Conservation (phyloP, 1,140 invertebrate genomes). For the Nymphalis io region DNA sequence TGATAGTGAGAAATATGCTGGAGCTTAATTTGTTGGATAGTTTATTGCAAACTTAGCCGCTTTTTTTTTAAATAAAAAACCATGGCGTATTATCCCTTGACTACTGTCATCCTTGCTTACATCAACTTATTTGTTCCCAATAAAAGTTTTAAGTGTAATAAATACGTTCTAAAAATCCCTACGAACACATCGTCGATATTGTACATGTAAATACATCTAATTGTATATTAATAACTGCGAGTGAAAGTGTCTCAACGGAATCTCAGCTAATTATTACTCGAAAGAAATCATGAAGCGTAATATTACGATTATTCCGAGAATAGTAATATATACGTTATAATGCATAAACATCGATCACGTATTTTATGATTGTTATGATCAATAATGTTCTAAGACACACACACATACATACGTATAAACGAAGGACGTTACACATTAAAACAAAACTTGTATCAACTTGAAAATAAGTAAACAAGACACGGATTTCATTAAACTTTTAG, state of each 20-base stretch:
- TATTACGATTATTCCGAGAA: conserved; percentile 22
- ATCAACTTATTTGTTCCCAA: no score
- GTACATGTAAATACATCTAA: neutral
- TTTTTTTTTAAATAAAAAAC: no score
- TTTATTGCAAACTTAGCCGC: no score
- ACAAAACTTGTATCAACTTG: no score
- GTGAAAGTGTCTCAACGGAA: conserved; percentile 42
- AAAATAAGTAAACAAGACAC: no score
- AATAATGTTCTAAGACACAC: neutral
- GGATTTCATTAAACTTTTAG: no score
- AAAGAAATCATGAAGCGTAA: conserved; percentile 7
- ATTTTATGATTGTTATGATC: conserved; percentile 3
- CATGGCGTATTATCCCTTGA: no score
- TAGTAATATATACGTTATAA: neutral
- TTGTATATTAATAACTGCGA: conserved; percentile 15
- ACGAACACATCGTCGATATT: neutral
- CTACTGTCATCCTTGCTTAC: no score
- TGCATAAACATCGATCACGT: conserved; percentile 21
- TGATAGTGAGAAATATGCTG: no score
- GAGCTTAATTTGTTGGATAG: no score
- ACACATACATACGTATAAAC: neutral
- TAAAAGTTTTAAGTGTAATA: no score
- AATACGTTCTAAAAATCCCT: no score
- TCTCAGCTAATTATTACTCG: conserved; percentile 23
- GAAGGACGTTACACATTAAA: neutral